phyloP scores from a whole-genome alignment of 2,797 vertebrate genomes.

The Tamandua tetradactyla region DNA sequence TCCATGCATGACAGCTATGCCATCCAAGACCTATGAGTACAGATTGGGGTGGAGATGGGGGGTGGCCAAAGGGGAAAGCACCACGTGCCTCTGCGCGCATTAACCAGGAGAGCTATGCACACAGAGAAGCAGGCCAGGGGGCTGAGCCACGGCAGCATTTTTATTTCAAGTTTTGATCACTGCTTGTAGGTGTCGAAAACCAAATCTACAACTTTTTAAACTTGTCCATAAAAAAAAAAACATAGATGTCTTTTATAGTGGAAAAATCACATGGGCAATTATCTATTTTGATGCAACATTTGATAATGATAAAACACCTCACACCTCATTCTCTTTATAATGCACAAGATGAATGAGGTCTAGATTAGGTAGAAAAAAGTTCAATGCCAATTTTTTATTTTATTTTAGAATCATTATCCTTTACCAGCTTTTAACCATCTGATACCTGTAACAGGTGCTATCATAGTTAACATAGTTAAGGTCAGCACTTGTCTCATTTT shows the following conservation, averaged over 20 bases:
- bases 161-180: constrained; percentile 89
- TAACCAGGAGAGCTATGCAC: constrained; percentile 72
- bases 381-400: constrained; percentile 82
- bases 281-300: constrained; percentile 88
- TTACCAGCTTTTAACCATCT: constrained; percentile 81
- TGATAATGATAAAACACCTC: constrained; percentile 84
- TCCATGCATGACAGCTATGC: constrained; percentile 35
- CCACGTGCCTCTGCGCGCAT: constrained; percentile 62
- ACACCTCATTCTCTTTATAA: constrained; percentile 81
- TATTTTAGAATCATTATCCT: constrained; percentile 86
- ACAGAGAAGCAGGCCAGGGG: constrained; percentile 82
- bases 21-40: constrained; percentile 37
- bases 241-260: constrained; percentile 88
- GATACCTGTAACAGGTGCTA: constrained; percentile 81
- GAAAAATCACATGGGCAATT: constrained; percentile 83
- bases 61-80: constrained; percentile 78
- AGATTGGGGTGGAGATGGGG: too few relatives aligned
- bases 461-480: constrained; percentile 86
- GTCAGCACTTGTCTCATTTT: constrained; percentile 85
- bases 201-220: constrained; percentile 89
- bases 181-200: constrained; percentile 87
- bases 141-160: constrained; percentile 87
- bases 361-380: constrained; percentile 83
- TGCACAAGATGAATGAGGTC: constrained; percentile 83
- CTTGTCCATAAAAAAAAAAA: constrained; percentile 84